Evolutionary conservation across 2,888 invertebrate species (phyloP).

Genomic region (Tetranychus truncatus): DNA sequence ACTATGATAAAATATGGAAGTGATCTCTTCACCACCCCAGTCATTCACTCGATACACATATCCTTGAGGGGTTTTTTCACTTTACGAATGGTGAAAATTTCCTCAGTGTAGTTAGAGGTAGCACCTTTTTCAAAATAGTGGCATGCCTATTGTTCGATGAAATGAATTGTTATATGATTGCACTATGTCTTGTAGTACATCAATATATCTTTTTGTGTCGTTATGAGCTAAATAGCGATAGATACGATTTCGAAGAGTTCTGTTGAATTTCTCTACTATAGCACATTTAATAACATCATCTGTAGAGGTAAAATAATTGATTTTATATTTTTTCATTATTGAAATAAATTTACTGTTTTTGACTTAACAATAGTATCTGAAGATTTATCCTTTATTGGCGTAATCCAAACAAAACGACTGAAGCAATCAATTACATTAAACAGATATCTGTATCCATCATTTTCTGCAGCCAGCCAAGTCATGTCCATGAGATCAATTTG

Average conservation of each 20-base stretch:
- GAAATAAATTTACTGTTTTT: conserved; percentile 17
- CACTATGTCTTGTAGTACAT: conserved; percentile 7
- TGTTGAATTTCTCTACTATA: not conserved
- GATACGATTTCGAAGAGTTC: conserved; percentile 28
- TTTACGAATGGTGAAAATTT: not conserved
- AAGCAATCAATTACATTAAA: conserved; percentile 28
- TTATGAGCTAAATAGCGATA: conserved; percentile 27
- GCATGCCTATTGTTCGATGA: conserved; percentile 9
- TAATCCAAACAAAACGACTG: conserved; percentile 27
- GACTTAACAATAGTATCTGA: conserved; percentile 24
- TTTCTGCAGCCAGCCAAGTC: conserved; percentile 15
- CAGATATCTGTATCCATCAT: conserved; percentile 26
- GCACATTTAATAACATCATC: conserved; percentile 27
- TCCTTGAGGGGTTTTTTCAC: not conserved
- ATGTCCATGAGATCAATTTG: conserved; percentile 27
- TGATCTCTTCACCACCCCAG: not conserved
- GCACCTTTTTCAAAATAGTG: conserved; percentile 4
- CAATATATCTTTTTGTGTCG: conserved; percentile 24
- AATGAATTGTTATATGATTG: conserved; percentile 11
- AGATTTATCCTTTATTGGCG: conserved; percentile 27
- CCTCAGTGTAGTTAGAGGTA: not conserved
- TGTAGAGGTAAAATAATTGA: conserved; percentile 26
- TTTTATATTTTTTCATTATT: conserved; percentile 8
- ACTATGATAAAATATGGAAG: not conserved
- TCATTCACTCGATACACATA: not conserved